Evolutionary conservation across 2,113 vertebrate species (phyloP), one percentile per base, ranked within the genome.

Genomic region (Calyptommatus sinebrachiatus): DNA sequence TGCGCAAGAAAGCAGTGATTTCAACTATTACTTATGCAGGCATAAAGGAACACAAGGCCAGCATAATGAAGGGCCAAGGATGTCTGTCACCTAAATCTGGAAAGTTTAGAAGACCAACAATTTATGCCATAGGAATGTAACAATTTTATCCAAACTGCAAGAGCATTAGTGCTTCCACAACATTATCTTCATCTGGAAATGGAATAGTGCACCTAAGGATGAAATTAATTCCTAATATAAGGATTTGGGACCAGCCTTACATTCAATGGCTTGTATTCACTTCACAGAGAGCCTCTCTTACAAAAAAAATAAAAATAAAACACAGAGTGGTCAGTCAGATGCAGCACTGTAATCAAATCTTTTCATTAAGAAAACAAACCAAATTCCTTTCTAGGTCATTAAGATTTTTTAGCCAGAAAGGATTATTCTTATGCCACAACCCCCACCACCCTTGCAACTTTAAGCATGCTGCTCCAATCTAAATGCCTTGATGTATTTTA

Each of bases 311-410:
- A 46, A 76, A 53, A 57, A 26, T 12, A 76, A 48, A 48, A 46
- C 45, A 26, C 6, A 67, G 26, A 35, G 28, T 12, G 53, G 53
- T 57, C 53, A 77, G 11, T 29, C 53, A 29, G 20, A 62, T 46
- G 26, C 57, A 62, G 71, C 8, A 28, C 6, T 29, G 26, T 71
- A 79, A 71, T 71, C 41, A 79, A 50, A 69, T 9, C 53, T 62
- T 79, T 71, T 62, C 35, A 62, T 70, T 71, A 71, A 79, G 45
- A 16, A 71, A 62, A 31, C 12, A 60, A 78, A 62, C 18, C 9
- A 67, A 53, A 50, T 50, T 46, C 35, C 61, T 78, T 71, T 71
- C 68, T 79, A 45, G 57, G 77, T 29, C 68, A 75, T 18, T 80
- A 35, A 29, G 29, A 57, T 67, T 50, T 7, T 68, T 80, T 68